These are phyloP conservation scores for Calvadosia cruxmelitensis DNA, from an alignment of 30 jellyfish, hydroid and myxozoan species.

Conservation along the genomic window DNA sequence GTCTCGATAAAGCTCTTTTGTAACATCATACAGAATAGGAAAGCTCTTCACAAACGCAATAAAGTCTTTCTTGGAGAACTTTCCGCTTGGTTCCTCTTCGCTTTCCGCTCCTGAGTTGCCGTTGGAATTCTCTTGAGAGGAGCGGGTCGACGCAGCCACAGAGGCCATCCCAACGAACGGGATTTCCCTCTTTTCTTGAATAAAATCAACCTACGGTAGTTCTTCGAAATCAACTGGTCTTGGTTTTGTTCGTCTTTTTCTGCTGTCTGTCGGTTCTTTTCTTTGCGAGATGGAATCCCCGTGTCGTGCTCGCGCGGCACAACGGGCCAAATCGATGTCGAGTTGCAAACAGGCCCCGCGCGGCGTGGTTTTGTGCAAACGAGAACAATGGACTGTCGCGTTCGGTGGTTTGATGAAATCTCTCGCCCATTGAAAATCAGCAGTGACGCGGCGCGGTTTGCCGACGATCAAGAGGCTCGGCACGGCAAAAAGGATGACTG, in stretches of 20 bases:
- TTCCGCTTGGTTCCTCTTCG: not conserved
- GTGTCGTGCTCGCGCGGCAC: constrained; percentile 1
- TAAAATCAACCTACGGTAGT: too few species aligned
- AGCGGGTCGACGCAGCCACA: not conserved
- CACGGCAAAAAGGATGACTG: too few species aligned
- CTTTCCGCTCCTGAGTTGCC: not conserved
- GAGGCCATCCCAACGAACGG: not conserved
- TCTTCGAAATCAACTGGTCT: too few species aligned
- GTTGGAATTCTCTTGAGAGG: not conserved
- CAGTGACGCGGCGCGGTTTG: not conserved
- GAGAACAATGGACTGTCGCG: not conserved
- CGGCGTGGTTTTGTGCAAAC: not conserved
- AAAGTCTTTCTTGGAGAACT: constrained; percentile 39
- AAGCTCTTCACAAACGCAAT: constrained; percentile 45
- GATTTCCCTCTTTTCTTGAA: too few species aligned
- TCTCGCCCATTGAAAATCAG: too few species aligned
- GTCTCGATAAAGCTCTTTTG: constrained; percentile 42
- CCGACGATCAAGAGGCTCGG: too few species aligned
- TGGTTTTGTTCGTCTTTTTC: too few species aligned
- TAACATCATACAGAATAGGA: constrained; percentile 64
- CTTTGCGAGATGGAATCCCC: too few species aligned
- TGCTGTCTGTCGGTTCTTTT: too few species aligned
- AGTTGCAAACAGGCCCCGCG: not conserved
- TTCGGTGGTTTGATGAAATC: not conserved
- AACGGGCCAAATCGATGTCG: not conserved